A percentile compares a stretch with the other conserved stretches of the same genome.
These are phyloP conservation scores for Rhagonycha fulva DNA, from an alignment of 2,888 invertebrate species.

Conservation along the genomic window DNA sequence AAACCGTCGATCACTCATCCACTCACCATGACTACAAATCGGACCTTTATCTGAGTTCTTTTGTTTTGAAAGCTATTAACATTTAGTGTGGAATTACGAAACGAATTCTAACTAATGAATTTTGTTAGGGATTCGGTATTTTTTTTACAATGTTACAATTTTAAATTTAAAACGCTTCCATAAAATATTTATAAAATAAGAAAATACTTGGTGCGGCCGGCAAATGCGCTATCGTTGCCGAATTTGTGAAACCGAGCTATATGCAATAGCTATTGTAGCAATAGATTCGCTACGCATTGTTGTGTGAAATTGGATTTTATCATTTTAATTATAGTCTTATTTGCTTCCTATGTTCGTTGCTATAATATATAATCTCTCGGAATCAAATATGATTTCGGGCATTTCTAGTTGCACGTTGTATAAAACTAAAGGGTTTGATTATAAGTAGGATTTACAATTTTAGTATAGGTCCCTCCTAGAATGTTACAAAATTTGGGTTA, in stretches of 20 bases:
- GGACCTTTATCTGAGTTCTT: background rate
- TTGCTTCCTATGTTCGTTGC: slow-evolving; percentile 49
- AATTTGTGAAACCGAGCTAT: slow-evolving; percentile 15
- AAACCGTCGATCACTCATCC: background rate
- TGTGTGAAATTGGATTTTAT: slow-evolving; percentile 55
- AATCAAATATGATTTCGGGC: slow-evolving; percentile 8
- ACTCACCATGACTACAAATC: background rate
- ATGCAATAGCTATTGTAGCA: slow-evolving; percentile 29
- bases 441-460: background rate
- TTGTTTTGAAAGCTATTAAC: background rate
- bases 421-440: background rate
- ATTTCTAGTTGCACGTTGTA: slow-evolving; percentile 1
- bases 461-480: background rate
- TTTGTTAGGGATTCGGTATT: background rate
- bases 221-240: slow-evolving; percentile 17
- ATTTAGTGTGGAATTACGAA: background rate
- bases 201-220: background rate
- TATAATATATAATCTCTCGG: slow-evolving; percentile 44
- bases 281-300: slow-evolving; percentile 51
- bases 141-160: background rate
- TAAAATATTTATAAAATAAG: background rate
- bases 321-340: slow-evolving; percentile 55
- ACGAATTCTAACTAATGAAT: background rate
- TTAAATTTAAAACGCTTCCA: background rate
- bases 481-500: background rate